Evolutionary conservation across 2,888 invertebrate species (phyloP), one percentile per base, ranked within the genome.

Genomic region (Drosophila quasianomalipes): DNA sequence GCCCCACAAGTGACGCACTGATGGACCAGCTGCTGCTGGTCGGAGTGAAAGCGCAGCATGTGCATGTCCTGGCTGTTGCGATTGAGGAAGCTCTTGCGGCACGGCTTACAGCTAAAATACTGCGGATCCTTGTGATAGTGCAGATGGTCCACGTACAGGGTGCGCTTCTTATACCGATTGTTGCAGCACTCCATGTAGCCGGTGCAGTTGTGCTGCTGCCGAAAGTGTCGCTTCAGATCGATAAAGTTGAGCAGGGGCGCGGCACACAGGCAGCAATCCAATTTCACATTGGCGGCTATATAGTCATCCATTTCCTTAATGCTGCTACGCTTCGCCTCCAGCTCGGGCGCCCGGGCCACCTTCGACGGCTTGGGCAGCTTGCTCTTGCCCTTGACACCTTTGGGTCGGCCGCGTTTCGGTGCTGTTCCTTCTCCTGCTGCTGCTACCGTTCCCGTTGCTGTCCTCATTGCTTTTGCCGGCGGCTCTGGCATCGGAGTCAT

Each of bases 1-100:
- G 83, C 85, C 39, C 78, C 74, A 14, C 89, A 89, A 3, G 87
- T 70, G 64, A 19, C 74, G 55, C 89, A 89, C 55, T 89, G 71
- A 66, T 87, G 86, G 7, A 89, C 83, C 49, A 89, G 49, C 61
- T 89, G 79, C 62, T 91, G 86, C 30, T 90, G 88, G n/a, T 85
- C 85, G 33, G 89, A 88, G 30, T 87, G 86, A 16, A 88, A 87
- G 66, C 86, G 91, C 30, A 87, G 68, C 91, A 91, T 90, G 44
- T 87, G 86, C 90, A 90, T 90, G 10, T 76, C 89, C 47, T 91
- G 90, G 55, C 91, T 91, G 51, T 87, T 87, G 26, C 86, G 91
- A 31, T 90, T 87, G 28, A 91, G 89, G 55, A 87, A 87, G 16
- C 68, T 85, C 65, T 91, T 89, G 37, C 66, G 82, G 22, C 88